Evolutionary conservation across 2,888 invertebrate genomes (phyloP).

Genomic region (Caenorhabditis plicata): DNA sequence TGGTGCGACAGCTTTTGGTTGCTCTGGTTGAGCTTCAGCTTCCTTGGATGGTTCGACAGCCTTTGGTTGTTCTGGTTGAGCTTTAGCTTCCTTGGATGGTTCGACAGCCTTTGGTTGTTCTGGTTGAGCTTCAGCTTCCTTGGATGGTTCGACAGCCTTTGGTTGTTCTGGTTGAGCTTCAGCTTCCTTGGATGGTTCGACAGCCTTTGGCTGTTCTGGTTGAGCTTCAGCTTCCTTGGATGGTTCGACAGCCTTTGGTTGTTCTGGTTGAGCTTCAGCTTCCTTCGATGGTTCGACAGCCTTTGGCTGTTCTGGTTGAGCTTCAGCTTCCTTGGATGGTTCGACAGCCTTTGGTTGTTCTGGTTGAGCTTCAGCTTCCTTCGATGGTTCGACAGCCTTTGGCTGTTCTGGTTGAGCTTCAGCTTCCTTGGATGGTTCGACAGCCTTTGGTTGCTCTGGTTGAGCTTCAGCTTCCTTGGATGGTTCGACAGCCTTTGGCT

Average conservation of each 20-base stretch:
- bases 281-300: constrained; percentile 2
- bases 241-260: constrained; percentile 1
- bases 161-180: constrained; percentile 9
- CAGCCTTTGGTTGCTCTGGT: constrained; percentile 22
- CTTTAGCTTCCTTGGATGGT: constrained; percentile 2
- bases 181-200: constrained; percentile 1
- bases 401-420: constrained; percentile 13
- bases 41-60: background rate
- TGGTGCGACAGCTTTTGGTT: constrained; percentile 3
- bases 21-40: constrained; percentile 8
- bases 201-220: constrained; percentile 9
- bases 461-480: background rate
- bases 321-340: too few relatives aligned
- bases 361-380: background rate
- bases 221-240: constrained; percentile 7
- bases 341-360: constrained; percentile 2
- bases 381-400: background rate
- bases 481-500: constrained; percentile 2
- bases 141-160: background rate
- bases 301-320: constrained; percentile 1
- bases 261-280: constrained; percentile 8
- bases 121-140: constrained; percentile 1
- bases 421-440: constrained; percentile 1
- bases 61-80: constrained; percentile 13
- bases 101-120: background rate